Evolutionary conservation across 2,797 vertebrate species (phyloP), one percentile per base, ranked within the genome.

Genomic region (Ispidina picta): DNA sequence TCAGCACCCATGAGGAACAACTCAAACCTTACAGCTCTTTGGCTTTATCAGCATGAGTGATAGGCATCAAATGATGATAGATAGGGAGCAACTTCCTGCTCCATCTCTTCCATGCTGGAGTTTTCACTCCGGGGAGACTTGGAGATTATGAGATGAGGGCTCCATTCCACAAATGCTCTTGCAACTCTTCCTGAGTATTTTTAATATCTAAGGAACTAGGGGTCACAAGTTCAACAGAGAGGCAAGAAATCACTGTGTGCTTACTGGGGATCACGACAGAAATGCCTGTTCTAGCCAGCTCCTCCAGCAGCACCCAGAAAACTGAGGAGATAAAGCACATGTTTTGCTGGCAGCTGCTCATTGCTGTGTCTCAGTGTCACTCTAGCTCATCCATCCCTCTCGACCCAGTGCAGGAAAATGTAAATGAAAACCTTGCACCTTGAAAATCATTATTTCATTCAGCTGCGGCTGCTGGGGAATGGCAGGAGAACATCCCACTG

Each of bases 1-100:
- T 84, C 7, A 26, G 49, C 39, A 66, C 21, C 8, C 0, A 0
- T 18, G 12, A 64, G 78, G 94, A 80, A 65, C 17, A 93, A 43
- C 48, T 82, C 70, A 85, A 91, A 90, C 20, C 81, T 74, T 84
- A 74, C 77, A 90, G 44, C 31, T 72, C 31, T 64, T 91, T 48
- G 68, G 77, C 76, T 90, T 91, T 85, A 89, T 82, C 56, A 75
- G 51, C 66, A 48, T 74, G 82, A 95, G 46, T 37, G 90, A 82
- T 18, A 62, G 52, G 54, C 44, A 94, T 66, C 84, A 94, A 92
- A 84, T 63, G 20, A 49, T 35, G 59, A 66, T 68, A 93, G 33
- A 78, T 31, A n/a, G 22, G 9, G 23, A 95, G 37, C 0, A 10
- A 66, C 49, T 44, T 84, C 49, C 33, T 17, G 12, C 22, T 76